phyloP scores from a whole-genome alignment of 2,888 invertebrate species.

The Drosophila meridiana region DNA sequence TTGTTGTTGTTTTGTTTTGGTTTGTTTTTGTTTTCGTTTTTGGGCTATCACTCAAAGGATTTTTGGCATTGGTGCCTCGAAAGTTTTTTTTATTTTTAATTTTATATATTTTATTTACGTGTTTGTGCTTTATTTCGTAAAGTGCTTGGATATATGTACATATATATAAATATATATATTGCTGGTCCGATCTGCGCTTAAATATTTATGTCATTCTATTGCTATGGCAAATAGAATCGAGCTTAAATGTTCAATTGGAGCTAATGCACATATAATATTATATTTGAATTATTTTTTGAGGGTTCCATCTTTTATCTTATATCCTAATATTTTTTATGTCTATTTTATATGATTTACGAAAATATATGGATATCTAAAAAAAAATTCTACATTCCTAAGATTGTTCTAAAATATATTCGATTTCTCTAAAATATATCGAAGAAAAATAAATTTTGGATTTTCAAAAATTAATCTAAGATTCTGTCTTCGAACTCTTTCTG shows the following conservation, averaged over 20 bases:
- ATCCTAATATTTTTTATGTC: neutral
- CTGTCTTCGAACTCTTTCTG: neutral
- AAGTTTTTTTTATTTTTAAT: neutral
- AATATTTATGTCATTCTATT: neutral
- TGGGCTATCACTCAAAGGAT: conserved; percentile 1
- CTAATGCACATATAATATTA: neutral
- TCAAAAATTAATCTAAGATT: too few relatives aligned
- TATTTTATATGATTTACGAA: neutral
- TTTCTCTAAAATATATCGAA: too few relatives aligned
- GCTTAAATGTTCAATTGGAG: neutral
- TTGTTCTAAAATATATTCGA: too few relatives aligned
- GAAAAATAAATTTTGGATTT: too few relatives aligned
- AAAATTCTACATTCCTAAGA: neutral
- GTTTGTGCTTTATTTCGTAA: neutral
- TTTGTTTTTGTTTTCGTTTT: neutral
- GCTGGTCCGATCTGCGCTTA: neutral
- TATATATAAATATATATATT: neutral
- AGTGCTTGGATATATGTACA: neutral
- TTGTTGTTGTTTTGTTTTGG: neutral
- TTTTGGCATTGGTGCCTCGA: neutral
- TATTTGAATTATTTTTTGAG: neutral
- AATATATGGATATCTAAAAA: too few relatives aligned
- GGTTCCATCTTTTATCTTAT: neutral
- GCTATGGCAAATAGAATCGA: neutral
- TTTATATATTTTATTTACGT: neutral